phyloP scores from a whole-genome alignment of 1,140 invertebrate species.

The Lerema accius region DNA sequence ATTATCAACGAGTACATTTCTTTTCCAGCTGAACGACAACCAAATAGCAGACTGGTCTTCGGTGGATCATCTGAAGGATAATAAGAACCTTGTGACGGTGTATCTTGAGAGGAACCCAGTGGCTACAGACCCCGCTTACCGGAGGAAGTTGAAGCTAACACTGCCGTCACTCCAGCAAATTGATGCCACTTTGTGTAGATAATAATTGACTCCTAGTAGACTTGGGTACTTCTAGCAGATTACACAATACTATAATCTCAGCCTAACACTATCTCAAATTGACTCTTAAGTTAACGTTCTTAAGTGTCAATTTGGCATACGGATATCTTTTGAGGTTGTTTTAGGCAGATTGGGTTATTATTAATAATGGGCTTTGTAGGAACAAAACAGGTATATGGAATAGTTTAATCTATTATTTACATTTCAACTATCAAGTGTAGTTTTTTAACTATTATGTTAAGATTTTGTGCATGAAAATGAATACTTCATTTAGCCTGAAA shows the following conservation, averaged over 20 bases:
- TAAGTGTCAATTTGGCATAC: no score
- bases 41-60: slow-evolving; percentile 93
- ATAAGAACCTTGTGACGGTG: slow-evolving; percentile 93
- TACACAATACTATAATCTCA: background rate
- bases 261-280: no score
- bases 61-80: slow-evolving; percentile 88
- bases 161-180: slow-evolving; percentile 95
- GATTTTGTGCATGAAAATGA: no score
- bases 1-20: no score
- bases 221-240: background rate
- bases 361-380: no score
- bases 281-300: background rate
- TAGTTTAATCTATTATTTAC: no score
- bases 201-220: slow-evolving; percentile 40
- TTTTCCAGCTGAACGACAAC: slow-evolving; percentile 95
- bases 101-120: slow-evolving; percentile 98
- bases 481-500: no score
- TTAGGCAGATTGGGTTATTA: no score
- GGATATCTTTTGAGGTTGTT: no score
- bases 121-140: slow-evolving; percentile 91
- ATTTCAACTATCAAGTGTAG: no score
- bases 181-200: slow-evolving; percentile 95
- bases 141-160: slow-evolving; percentile 95
- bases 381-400: no score
- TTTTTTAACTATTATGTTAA: no score